These are phyloP conservation scores for Phengaris arion DNA, from an alignment of 2,888 invertebrate genomes.

Conservation along the genomic window DNA sequence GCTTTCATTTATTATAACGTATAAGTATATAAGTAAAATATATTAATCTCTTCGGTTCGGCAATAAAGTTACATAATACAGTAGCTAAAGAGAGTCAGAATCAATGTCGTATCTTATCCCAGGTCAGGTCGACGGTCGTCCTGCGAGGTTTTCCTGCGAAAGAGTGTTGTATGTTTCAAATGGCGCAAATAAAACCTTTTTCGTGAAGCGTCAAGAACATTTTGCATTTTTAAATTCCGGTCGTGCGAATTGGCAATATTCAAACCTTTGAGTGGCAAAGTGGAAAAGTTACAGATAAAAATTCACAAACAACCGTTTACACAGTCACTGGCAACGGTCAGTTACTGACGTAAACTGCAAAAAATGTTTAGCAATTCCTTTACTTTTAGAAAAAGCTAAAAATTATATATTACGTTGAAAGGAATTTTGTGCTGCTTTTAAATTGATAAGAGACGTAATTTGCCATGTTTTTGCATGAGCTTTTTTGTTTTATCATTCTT, in stretches of 20 bases:
- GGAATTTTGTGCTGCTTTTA: too few species aligned
- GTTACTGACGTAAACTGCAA: too few species aligned
- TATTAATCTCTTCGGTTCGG: too few species aligned
- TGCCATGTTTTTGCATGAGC: too few species aligned
- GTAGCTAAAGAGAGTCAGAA: constrained; percentile 49
- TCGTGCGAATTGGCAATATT: constrained; percentile 5
- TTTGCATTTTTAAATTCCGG: constrained; percentile 22
- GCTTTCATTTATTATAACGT: too few species aligned
- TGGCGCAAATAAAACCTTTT: constrained; percentile 18
- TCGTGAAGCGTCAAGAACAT: constrained; percentile 17
- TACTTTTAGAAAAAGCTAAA: too few species aligned
- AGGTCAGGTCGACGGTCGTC: background rate
- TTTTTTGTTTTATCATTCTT: too few species aligned
- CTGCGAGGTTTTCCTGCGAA: background rate
- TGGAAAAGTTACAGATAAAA: constrained; percentile 17
- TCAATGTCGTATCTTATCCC: constrained; percentile 12
- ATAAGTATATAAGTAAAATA: too few species aligned
- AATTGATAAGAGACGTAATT: too few species aligned
- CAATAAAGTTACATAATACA: background rate
- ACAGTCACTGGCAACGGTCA: background rate
- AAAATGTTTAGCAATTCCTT: too few species aligned
- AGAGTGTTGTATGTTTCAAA: background rate
- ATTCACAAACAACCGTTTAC: background rate
- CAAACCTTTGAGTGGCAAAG: constrained; percentile 13
- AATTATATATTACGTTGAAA: too few species aligned